phyloP scores from a whole-genome alignment of 2,797 vertebrate genomes.

The Nothura maculosa region DNA sequence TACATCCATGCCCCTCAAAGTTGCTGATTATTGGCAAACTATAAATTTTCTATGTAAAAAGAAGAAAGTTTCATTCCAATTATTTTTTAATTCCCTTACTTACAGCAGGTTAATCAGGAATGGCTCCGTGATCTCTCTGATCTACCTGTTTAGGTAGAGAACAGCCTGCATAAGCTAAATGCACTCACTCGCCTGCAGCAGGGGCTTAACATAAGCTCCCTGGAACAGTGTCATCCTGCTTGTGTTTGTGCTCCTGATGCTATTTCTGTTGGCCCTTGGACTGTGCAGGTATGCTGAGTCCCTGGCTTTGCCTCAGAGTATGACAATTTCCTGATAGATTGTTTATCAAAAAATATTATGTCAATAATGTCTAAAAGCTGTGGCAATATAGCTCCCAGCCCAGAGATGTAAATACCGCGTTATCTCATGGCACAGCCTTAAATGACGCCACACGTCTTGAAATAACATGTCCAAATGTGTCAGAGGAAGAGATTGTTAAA shows the following conservation, averaged over 20 bases:
- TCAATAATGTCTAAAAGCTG: slow-evolving; percentile 58
- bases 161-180: neutral
- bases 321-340: slow-evolving; percentile 56
- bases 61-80: neutral
- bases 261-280: neutral
- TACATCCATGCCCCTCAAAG: neutral
- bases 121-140: neutral
- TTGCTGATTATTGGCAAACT: neutral
- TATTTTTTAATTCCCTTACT: neutral
- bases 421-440: slow-evolving; percentile 71
- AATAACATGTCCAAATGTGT: slow-evolving; percentile 76
- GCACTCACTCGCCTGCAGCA: neutral
- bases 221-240: neutral
- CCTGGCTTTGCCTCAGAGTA: slow-evolving; percentile 33
- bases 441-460: slow-evolving; percentile 73
- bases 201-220: neutral
- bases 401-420: slow-evolving; percentile 55
- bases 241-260: neutral
- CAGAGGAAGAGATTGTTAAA: slow-evolving; percentile 65
- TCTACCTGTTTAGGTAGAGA: rapidly evolving
- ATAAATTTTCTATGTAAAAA: neutral
- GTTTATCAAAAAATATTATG: slow-evolving; percentile 60
- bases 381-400: slow-evolving; percentile 41
- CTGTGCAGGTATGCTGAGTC: neutral
- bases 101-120: neutral